phyloP scores from a whole-genome alignment of 2,113 vertebrate genomes.

The Myotis lucifugus region DNA sequence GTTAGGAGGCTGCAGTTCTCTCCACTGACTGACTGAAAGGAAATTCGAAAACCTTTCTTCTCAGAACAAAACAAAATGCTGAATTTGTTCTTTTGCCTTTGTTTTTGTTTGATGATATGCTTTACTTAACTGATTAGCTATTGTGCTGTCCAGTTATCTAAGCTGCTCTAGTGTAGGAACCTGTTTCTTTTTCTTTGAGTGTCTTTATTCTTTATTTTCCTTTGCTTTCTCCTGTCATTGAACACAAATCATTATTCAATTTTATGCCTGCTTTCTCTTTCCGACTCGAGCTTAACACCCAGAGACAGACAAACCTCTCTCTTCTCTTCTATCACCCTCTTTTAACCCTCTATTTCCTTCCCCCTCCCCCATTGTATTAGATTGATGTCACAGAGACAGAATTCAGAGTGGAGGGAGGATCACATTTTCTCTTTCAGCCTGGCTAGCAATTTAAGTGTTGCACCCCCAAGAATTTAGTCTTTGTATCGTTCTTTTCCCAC shows the following conservation, averaged over 20 bases:
- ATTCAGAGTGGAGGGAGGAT: constrained; percentile 76
- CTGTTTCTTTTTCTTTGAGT: constrained; percentile 77
- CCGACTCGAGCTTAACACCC: constrained; percentile 78
- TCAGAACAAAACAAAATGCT: constrained; percentile 81
- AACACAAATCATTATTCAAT: constrained; percentile 77
- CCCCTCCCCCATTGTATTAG: constrained; percentile 68
- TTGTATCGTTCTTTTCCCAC: constrained; percentile 74
- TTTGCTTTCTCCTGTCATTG: constrained; percentile 74
- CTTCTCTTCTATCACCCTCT: constrained; percentile 61
- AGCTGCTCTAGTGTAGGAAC: constrained; percentile 73
- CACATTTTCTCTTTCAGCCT: constrained; percentile 72
- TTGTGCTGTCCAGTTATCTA: constrained; percentile 74
- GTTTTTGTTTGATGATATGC: constrained; percentile 74
- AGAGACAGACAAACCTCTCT: constrained; percentile 73
- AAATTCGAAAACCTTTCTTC: constrained; percentile 80
- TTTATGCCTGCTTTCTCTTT: constrained; percentile 74
- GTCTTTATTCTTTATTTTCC: constrained; percentile 68
- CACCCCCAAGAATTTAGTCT: constrained; percentile 79
- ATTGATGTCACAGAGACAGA: constrained; percentile 72
- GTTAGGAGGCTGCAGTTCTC: constrained; percentile 72
- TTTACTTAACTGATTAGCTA: constrained; percentile 81
- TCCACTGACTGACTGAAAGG: constrained; percentile 62
- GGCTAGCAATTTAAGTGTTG: constrained; percentile 79
- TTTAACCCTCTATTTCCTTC: constrained; percentile 71
- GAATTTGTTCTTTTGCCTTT: constrained; percentile 76